A percentile compares a stretch with the other conserved stretches of the same genome.
phyloP scores from a whole-genome alignment of 1,140 invertebrate species.

The Diorhabda carinulata region DNA sequence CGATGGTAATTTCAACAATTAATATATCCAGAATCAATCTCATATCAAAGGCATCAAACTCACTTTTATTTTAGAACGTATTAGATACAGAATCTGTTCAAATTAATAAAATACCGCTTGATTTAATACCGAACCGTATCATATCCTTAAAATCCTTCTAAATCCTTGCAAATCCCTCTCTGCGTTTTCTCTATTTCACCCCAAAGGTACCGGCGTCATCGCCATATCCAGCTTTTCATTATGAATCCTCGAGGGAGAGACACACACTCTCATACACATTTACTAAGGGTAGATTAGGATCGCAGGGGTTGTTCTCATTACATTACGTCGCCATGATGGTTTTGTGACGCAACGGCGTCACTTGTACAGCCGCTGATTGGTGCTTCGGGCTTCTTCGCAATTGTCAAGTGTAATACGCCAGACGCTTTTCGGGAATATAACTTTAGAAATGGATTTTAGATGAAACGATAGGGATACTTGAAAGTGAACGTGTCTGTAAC shows the following conservation, averaged over 20 bases:
- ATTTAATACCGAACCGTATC: background rate
- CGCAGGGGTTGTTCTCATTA: conserved; percentile 20
- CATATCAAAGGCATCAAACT: too few relatives aligned
- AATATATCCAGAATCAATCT: too few relatives aligned
- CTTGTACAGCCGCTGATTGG: conserved; percentile 14
- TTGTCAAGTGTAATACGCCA: conserved; percentile 16
- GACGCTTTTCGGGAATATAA: conserved; percentile 2
- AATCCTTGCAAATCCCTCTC: conserved; percentile 8
- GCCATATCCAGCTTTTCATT: conserved; percentile 4
- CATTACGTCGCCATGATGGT: conserved; percentile 19
- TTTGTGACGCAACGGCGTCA: conserved; percentile 13
- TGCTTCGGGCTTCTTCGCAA: conserved; percentile 13
- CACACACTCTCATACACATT: background rate
- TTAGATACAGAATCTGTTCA: too few relatives aligned
- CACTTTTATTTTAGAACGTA: too few relatives aligned
- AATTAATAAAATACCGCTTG: background rate
- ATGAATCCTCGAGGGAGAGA: conserved; percentile 11
- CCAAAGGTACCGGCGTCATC: background rate
- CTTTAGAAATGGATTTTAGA: background rate
- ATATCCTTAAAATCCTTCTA: background rate
- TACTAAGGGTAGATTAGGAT: conserved; percentile 11
- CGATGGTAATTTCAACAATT: too few relatives aligned
- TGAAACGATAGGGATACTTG: background rate
- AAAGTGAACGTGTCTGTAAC: background rate
- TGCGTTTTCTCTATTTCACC: background rate